Percentiles rank a stretch among this genome's conserved stretches.
These are phyloP conservation scores for Ephydatia muelleri DNA, from an alignment of 37 sponge, comb jelly and placozoan genomes.

Conservation along the genomic window DNA sequence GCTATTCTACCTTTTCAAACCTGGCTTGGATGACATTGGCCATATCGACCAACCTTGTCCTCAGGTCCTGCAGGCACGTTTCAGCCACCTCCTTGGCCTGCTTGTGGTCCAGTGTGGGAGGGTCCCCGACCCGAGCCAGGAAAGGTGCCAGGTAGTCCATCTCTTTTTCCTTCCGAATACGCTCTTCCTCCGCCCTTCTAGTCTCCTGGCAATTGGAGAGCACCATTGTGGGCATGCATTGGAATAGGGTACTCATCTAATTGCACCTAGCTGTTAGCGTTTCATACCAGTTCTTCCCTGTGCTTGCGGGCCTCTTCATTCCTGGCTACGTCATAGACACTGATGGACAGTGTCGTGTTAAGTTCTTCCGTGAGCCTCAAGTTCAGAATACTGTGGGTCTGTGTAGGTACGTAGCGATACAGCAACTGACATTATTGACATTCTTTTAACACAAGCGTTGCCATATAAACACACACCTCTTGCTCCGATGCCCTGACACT, in stretches of 20 bases:
- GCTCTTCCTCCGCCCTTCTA: slow-evolving; percentile 81
- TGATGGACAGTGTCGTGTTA: slow-evolving; percentile 61
- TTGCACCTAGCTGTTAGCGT: not conserved
- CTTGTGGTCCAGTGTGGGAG: slow-evolving; percentile 36
- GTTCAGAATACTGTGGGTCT: slow-evolving; percentile 54
- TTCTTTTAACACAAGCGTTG: not conserved
- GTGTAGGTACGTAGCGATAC: not conserved
- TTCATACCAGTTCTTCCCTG: slow-evolving; percentile 76
- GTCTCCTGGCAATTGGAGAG: slow-evolving; percentile 40
- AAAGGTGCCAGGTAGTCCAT: slow-evolving; percentile 96
- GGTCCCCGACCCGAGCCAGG: slow-evolving; percentile 86
- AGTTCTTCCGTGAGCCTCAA: slow-evolving; percentile 66
- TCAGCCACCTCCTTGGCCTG: slow-evolving; percentile 56
- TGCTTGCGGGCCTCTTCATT: slow-evolving; percentile 84
- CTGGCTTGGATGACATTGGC: slow-evolving; percentile 89
- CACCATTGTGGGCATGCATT: not conserved
- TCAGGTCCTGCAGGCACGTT: slow-evolving; percentile 82
- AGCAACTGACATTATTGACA: too few relatives aligned
- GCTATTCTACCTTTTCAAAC: slow-evolving; percentile 90
- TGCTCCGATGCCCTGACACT: slow-evolving; percentile 64
- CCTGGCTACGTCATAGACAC: slow-evolving; percentile 92
- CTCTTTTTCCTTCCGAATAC: slow-evolving; percentile 88
- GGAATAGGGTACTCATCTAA: not conserved
- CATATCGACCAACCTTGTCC: slow-evolving; percentile 76
- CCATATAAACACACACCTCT: slow-evolving; percentile 57